Percentiles rank a stretch among this genome's conserved stretches.
Evolutionary conservation across 2,113 vertebrate species (phyloP).

Genomic region (Indicator indicator): DNA sequence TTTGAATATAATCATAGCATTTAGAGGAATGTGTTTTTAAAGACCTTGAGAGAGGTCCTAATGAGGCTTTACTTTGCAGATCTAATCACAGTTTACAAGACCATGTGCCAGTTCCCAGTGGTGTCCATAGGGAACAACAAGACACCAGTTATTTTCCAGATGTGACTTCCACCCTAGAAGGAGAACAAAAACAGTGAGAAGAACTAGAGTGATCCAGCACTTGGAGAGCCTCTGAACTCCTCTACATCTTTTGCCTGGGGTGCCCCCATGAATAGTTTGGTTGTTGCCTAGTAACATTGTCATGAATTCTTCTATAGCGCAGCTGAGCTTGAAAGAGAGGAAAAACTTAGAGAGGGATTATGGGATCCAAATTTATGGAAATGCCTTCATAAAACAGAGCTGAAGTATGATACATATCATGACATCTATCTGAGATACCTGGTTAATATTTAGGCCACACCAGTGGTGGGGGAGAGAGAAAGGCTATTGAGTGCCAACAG

Average conservation of each 20-base stretch:
- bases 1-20: not conserved
- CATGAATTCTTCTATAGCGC: not conserved
- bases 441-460: not conserved
- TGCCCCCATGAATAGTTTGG: not conserved
- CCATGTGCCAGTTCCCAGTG: not conserved
- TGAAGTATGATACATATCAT: rapidly evolving
- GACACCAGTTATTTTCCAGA: conserved; percentile 21
- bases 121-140: conserved; percentile 11
- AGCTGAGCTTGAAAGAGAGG: not conserved
- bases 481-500: not conserved
- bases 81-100: conserved; percentile 47
- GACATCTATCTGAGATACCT: not conserved
- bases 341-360: not conserved
- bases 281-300: not conserved
- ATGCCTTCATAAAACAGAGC: not conserved
- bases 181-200: not conserved
- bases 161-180: not conserved
- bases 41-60: conserved; percentile 35
- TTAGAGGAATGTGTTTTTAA: conserved; percentile 46
- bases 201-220: not conserved
- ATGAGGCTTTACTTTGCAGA: conserved; percentile 23
- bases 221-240: not conserved
- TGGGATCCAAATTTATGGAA: not conserved
- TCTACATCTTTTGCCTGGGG: not conserved
- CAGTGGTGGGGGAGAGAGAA: not conserved